Conservation (phyloP, 2,888 invertebrate genomes). For the Schizaphis graminum region DNA sequence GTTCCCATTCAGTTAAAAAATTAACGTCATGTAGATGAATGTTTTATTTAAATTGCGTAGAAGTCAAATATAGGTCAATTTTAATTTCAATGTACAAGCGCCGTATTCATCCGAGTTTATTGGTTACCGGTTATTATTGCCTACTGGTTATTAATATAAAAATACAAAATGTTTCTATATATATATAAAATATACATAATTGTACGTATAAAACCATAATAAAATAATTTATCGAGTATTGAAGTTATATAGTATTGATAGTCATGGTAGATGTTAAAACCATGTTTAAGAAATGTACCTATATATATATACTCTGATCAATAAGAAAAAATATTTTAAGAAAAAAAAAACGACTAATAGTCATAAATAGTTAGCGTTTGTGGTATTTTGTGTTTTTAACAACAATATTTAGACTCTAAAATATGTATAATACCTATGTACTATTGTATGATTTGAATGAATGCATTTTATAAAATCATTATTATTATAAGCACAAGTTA, state of each 20-base stretch:
- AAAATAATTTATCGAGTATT: background rate
- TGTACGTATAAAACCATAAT: background rate
- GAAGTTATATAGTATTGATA: background rate
- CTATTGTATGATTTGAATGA: background rate
- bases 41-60: constrained; percentile 42
- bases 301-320: background rate
- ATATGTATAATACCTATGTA: background rate
- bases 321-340: background rate
- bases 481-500: background rate
- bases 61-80: constrained; percentile 42
- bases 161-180: background rate
- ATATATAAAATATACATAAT: background rate
- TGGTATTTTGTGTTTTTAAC: background rate
- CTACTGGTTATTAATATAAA: background rate
- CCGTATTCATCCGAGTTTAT: constrained; percentile 1
- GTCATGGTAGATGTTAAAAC: background rate
- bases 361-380: background rate
- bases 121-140: constrained; percentile 11
- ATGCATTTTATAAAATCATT: background rate
- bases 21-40: background rate
- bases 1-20: constrained; percentile 41
- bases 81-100: constrained; percentile 10
- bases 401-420: background rate
- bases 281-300: background rate
- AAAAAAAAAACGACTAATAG: background rate